Evolutionary conservation across 2,113 vertebrate species (phyloP), one percentile per base, ranked within the genome.

Genomic region (Corythornis madagascariensis): DNA sequence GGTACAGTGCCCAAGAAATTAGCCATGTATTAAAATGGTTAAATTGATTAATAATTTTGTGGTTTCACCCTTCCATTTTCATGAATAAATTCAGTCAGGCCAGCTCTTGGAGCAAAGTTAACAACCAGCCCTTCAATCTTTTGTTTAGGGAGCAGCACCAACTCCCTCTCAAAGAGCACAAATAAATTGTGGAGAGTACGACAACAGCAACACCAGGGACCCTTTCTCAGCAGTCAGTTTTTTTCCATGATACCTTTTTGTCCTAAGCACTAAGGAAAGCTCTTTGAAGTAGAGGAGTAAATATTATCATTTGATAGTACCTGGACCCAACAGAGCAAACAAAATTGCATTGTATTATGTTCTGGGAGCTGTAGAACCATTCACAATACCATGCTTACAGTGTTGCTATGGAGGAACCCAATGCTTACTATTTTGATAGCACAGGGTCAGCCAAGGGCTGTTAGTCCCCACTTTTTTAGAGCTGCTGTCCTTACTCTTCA

Each of bases 281-380:
- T 91, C 95, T 98, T 97, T 98, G 95, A 98, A 98, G 97, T 94
- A 71, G 86, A 93, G 97, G 86, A 95, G 97, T 97, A 97, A 98
- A 98, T 97, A 98, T 97, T 97, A 95, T 70, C 94, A 86, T 92
- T 92, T 92, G 97, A 97, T 97, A 98, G 93, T 85, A 95, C 94
- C 97, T 96, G 92, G 89, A 79, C 93, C 72, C 82, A 95, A 84
- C 72, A 77, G 77, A 53, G 94, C 96, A 97, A 97, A 97, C 61
- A 95, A 86, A 90, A 94, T 73, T 22, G 89, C 92, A 97, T 89
- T 96, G 95, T 95, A 90, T 83, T 79, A 87, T 93, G 40, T 94
- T 91, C 93, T 48, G 70, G 88, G 83, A 90, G 89, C 82, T 72
- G 67, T 21, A 72, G 22, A 94, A 40, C 76, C 10, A 59, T 82